These are phyloP conservation scores for Tuberolachnus salignus DNA, from an alignment of 2,888 invertebrate species.

Conservation along the genomic window DNA sequence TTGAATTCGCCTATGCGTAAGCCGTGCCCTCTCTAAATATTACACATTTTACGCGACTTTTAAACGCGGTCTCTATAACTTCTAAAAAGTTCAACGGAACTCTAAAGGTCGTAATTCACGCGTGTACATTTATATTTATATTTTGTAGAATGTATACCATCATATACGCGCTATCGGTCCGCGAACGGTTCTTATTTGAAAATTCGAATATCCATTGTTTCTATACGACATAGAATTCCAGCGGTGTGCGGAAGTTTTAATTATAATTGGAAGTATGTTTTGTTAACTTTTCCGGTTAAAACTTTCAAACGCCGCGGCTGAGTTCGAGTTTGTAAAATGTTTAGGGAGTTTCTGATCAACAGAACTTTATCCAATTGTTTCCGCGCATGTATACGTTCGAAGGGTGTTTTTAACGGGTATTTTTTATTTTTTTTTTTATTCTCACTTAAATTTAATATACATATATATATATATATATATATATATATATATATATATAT, in stretches of 20 bases:
- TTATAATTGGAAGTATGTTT: constrained; percentile 45
- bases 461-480: constrained; percentile 22
- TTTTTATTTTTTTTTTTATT: constrained; percentile 27
- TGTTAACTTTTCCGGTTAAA: constrained; percentile 43
- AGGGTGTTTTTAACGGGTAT: constrained; percentile 55
- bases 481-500: no score
- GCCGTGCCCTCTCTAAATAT: no score
- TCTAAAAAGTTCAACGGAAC: no score
- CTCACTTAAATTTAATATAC: constrained; percentile 36
- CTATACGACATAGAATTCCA: neutral
- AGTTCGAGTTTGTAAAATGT: constrained; percentile 38
- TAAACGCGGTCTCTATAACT: no score
- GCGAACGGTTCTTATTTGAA: neutral
- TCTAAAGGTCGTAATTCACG: no score
- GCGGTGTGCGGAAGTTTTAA: constrained; percentile 46
- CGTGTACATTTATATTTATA: neutral
- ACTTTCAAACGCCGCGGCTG: constrained; percentile 42
- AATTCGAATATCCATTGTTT: constrained; percentile 34
- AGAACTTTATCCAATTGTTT: constrained; percentile 53
- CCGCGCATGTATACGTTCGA: constrained; percentile 15
- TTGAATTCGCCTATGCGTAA: no score
- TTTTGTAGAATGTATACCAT: neutral
- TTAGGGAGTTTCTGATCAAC: constrained; percentile 39
- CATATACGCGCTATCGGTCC: neutral
- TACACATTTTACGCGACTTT: no score